Base-by-base conservation (phyloP, 53 echinoderm and acorn worm genomes). In the Arbacia lixula region DNA sequence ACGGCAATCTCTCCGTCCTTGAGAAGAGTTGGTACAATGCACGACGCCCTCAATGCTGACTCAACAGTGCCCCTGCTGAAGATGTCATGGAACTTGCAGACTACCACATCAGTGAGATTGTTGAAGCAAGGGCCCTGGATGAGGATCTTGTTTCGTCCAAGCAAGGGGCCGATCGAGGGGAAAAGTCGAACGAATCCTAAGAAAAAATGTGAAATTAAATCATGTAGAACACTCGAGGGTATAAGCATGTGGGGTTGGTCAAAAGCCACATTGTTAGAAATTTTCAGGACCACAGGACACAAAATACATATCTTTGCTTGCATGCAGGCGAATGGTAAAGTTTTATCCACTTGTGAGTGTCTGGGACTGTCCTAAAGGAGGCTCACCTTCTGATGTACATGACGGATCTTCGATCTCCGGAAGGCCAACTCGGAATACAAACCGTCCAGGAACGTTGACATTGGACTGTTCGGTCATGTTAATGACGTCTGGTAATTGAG, bases 121-220 rank as follows among this genome's bases (percentile, higher is more conserved):
- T 90, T 90, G 31, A 83, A 93, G 49, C 93, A 93, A 1, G 93
- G 93, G 16, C 93, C 93, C 17, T 90, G 90, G 26, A 93, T 66
- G 63, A 87, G 68, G 9, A 93, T 68, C 29, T 69, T 81, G 32
- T 87, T 87, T 40, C 93, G 90, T 19, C 93, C 93, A 12, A 93
- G 83, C 90, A 93, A 88, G 58, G 85, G 40, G 9, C 78, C 90
- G 21, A 39, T 71, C 16, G 71, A 53, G 1, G 90, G 90, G 36
- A 58, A 88, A 26, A 93, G 56, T 14, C 62, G 39, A 12, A 90
- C 34, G n/a, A 21, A 36, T n/a, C 87, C 93, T 88, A 62, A 28
- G 29, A 69, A n/a, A 57, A 57, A 57, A 17, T n/a, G n/a, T n/a
- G n/a, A n/a, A n/a, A n/a, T n/a, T n/a, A 53, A 34, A 39, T 29